Percentiles rank a stretch among this genome's conserved stretches.
phyloP scores from a whole-genome alignment of 2,797 vertebrate genomes.

The Gadopsis bispinosus region DNA sequence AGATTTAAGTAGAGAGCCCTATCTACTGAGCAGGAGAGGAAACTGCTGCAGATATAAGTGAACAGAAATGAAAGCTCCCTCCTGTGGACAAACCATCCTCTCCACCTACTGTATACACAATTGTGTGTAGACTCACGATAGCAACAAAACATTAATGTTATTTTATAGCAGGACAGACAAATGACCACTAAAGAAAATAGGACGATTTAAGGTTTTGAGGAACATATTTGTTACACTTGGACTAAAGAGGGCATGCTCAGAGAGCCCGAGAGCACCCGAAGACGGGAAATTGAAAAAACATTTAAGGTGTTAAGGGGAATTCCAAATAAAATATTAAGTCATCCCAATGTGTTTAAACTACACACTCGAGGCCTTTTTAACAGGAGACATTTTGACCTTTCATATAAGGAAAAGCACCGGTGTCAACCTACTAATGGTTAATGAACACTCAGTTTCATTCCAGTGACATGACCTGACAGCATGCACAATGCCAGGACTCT shows the following conservation, averaged over 20 bases:
- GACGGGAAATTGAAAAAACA: too few relatives aligned
- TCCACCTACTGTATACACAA: neutral
- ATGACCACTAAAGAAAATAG: neutral
- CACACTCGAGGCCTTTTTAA: neutral
- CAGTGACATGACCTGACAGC: neutral
- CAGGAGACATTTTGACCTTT: neutral
- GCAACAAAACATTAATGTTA: neutral
- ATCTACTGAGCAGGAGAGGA: slow-evolving; percentile 14
- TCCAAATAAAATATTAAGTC: neutral
- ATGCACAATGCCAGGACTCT: neutral
- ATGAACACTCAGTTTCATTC: neutral
- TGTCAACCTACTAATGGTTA: neutral
- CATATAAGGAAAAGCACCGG: neutral
- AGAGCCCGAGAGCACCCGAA: too few relatives aligned
- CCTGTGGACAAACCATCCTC: neutral
- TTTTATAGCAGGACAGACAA: neutral
- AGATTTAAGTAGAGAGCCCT: neutral
- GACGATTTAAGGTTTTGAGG: neutral
- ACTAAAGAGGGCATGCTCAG: neutral
- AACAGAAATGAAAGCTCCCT: neutral
- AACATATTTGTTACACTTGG: neutral
- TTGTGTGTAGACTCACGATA: neutral
- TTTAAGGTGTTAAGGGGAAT: neutral
- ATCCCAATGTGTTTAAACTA: neutral
- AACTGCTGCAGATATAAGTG: slow-evolving; percentile 16